A percentile compares a stretch with the other conserved stretches of the same genome.
phyloP scores from a whole-genome alignment of 2,797 vertebrate species.

The Coranthus polyacanthus region DNA sequence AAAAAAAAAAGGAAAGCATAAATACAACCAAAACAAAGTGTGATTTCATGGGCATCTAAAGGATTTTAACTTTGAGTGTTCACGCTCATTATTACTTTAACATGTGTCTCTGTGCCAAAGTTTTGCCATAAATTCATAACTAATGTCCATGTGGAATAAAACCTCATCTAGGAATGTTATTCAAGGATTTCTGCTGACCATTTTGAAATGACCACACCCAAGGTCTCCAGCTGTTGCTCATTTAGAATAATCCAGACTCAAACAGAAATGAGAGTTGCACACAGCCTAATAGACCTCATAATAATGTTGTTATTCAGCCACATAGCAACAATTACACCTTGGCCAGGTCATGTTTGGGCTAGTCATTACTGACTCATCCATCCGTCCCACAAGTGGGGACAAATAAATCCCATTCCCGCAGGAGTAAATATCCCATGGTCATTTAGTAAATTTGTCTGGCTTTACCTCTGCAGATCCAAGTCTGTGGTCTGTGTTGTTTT shows the following conservation, averaged over 20 bases:
- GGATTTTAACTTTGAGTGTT: no score
- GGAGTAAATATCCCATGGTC: background rate
- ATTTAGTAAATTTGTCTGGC: slow-evolving; percentile 20
- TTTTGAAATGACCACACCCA: no score
- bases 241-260: slow-evolving; percentile 28
- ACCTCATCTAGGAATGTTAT: no score
- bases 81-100: no score
- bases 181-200: no score
- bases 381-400: background rate
- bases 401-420: background rate
- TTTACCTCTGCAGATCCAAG: slow-evolving; percentile 21
- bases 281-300: background rate
- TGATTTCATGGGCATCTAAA: no score
- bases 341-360: slow-evolving; percentile 11
- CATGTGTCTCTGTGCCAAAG: no score
- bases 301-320: no score
- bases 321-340: slow-evolving; percentile 21
- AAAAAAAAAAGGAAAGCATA: no score
- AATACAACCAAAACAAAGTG: no score
- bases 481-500: slow-evolving; percentile 20
- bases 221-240: background rate
- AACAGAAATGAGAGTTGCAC: slow-evolving; percentile 15
- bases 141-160: no score
- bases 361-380: background rate
- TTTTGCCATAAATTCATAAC: no score